A percentile compares a stretch with the other conserved stretches of the same genome.
Conservation (phyloP, 2,888 invertebrate species). For the Sphinx pinastri region DNA sequence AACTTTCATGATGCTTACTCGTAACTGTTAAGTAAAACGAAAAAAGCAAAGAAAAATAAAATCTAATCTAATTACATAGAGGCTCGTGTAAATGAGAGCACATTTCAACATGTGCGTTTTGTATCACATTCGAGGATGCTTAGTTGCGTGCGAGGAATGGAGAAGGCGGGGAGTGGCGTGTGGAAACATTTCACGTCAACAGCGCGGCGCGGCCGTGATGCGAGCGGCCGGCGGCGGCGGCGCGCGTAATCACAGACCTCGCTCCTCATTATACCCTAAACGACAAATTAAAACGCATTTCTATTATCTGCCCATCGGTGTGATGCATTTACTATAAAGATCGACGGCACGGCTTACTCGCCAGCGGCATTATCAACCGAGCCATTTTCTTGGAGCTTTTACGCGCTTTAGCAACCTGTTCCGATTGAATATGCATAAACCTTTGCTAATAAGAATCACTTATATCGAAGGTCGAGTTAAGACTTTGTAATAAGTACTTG, state of each 20-base stretch:
- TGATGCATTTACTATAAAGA: conserved; percentile 52
- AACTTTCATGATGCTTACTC: no score
- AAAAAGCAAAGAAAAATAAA: no score
- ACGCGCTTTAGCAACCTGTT: conserved; percentile 47
- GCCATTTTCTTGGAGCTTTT: conserved; percentile 52
- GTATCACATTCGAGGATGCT: conserved; percentile 56
- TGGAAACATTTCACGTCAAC: conserved; percentile 80
- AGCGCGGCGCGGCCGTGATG: conserved; percentile 73
- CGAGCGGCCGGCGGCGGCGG: conserved; percentile 77
- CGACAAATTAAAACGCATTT: conserved; percentile 84
- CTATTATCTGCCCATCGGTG: conserved; percentile 80
- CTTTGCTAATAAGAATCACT: conserved; percentile 21
- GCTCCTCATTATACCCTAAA: conserved; percentile 82
- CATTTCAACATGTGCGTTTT: conserved; percentile 30
- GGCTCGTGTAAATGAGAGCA: background rate
- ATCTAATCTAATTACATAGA: background rate
- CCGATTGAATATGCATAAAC: conserved; percentile 22
- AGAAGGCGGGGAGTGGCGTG: conserved; percentile 54
- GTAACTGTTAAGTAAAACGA: no score
- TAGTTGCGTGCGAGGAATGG: conserved; percentile 46
- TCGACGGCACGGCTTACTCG: conserved; percentile 64
- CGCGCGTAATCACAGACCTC: conserved; percentile 84
- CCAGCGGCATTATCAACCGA: conserved; percentile 47
- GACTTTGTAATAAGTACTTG: background rate
- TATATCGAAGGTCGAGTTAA: conserved; percentile 22